Base-by-base conservation (phyloP, 2,113 vertebrate genomes). In the Coptodon rendalli region DNA sequence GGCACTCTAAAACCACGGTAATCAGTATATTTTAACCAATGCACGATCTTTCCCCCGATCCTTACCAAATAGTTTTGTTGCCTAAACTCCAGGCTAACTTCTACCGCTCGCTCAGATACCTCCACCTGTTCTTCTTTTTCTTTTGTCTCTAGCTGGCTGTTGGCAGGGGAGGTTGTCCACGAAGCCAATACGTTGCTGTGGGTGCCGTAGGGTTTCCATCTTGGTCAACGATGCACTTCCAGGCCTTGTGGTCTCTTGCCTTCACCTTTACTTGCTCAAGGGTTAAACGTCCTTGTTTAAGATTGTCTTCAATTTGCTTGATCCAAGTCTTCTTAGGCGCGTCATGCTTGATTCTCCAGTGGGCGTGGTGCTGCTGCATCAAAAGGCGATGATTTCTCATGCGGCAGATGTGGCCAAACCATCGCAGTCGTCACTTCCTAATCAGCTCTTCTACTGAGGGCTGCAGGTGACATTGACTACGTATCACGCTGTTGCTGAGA, bases 31-130 rank as follows among this genome's bases (percentile, higher is more conserved):
- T 45, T 73, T 73, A 73, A 45, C 38, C 13, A 73, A 45, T 45
- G 68, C 13, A 43, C 9, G 5, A 45, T 73, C 5, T 24, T 45
- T 73, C 9, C 5, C 13, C 8, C 8, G 16, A 17, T 2, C 8
- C 22, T 73, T 16, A 45, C 22, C 13, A 45, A 73, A 43, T 27
- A 73, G 40, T 45, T 73, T 45, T 73, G 8, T 45, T 73, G 68
- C 22, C 68, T 10, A 45, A 73, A 45, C 13, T 73, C 7, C 7
- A 9, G 5, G 7, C 3, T 24, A 68, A 24, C n/a, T 14, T 24
- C 66, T 71, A 12, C 38, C 0, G 0, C 7, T 71, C 16, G 5
- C 38, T 73, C 8, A 27, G 38, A 2, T 45, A 73, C 22, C 13
- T 10, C 38, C 7, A 73, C 22, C 1, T 45, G 1, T 45, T 54